A percentile compares a stretch with the other conserved stretches of the same genome.
phyloP scores from a whole-genome alignment of 2,113 vertebrate species.

The Pygoscelis adeliae region DNA sequence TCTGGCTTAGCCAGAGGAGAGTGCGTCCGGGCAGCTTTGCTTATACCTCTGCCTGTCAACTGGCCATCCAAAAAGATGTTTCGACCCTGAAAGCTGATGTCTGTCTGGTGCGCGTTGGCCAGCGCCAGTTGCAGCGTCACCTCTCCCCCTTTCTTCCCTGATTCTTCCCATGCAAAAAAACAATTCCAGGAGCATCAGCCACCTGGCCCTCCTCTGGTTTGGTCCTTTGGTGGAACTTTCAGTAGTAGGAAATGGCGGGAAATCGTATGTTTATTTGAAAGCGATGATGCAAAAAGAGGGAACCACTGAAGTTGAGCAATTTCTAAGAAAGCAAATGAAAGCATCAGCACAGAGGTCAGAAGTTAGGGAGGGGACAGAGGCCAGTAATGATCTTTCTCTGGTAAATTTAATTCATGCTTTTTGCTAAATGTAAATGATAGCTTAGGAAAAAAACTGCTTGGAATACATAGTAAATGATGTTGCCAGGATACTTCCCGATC shows the following conservation, averaged over 20 bases:
- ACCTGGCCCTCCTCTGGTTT: background rate
- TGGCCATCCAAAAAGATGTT: background rate
- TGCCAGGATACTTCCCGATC: constrained; percentile 78
- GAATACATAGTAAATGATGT: constrained; percentile 60
- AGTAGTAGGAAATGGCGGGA: background rate
- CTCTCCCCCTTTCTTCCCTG: background rate
- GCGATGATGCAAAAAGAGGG: background rate
- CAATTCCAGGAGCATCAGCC: background rate
- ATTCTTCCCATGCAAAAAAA: background rate
- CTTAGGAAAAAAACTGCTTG: constrained; percentile 39
- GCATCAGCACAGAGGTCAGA: background rate
- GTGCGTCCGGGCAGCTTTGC: background rate
- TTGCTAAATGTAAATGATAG: constrained; percentile 62
- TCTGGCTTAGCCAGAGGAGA: background rate
- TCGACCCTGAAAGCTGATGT: background rate
- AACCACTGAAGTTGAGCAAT: background rate
- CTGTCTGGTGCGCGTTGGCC: background rate
- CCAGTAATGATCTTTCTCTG: background rate
- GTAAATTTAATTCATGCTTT: background rate
- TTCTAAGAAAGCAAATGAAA: background rate
- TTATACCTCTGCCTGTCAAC: background rate
- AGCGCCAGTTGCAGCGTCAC: background rate
- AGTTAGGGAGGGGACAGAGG: background rate
- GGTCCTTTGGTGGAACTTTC: background rate
- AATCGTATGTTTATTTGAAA: background rate